These are phyloP conservation scores for Spondyliosoma cantharus DNA, from an alignment of 2,797 vertebrate species.

Conservation along the genomic window DNA sequence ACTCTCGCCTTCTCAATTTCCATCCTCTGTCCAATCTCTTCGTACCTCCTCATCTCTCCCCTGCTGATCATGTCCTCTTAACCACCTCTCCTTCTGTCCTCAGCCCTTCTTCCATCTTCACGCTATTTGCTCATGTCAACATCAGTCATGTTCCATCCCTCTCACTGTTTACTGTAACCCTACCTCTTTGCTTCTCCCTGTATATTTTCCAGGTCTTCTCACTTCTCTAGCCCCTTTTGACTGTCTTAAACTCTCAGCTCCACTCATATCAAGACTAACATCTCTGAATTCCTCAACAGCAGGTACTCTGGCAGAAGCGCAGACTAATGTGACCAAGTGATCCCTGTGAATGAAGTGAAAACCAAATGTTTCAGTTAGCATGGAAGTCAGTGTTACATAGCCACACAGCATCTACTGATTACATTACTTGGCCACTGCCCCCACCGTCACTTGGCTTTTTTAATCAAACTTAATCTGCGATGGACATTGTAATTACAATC, in stretches of 20 bases:
- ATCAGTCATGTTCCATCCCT: constrained; percentile 41
- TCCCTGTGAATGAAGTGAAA: constrained; percentile 30
- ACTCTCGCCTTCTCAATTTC: constrained; percentile 46
- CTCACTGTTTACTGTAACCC: constrained; percentile 11
- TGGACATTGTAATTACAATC: too few species aligned
- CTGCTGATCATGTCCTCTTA: constrained; percentile 34
- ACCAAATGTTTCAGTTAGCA: constrained; percentile 12
- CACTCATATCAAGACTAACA: constrained; percentile 18
- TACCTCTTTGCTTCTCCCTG: constrained; percentile 11
- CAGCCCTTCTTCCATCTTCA: constrained; percentile 21
- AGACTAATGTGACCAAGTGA: constrained; percentile 29
- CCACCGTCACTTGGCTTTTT: too few species aligned
- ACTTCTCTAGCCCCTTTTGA: constrained; percentile 19
- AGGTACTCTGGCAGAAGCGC: not conserved
- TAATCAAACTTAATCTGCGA: too few species aligned
- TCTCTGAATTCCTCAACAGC: constrained; percentile 38
- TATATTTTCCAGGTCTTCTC: constrained; percentile 30
- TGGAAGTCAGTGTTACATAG: too few species aligned
- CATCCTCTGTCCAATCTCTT: constrained; percentile 28
- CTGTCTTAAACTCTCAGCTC: constrained; percentile 1
- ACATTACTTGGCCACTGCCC: too few species aligned
- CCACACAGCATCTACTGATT: too few species aligned
- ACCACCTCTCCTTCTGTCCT: constrained; percentile 16
- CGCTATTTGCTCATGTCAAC: constrained; percentile 39
- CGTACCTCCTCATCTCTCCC: constrained; percentile 18